Percentiles rank a stretch among this genome's conserved stretches.
phyloP scores from a whole-genome alignment of 2,888 invertebrate genomes.

The Cataglyphis cursor region DNA sequence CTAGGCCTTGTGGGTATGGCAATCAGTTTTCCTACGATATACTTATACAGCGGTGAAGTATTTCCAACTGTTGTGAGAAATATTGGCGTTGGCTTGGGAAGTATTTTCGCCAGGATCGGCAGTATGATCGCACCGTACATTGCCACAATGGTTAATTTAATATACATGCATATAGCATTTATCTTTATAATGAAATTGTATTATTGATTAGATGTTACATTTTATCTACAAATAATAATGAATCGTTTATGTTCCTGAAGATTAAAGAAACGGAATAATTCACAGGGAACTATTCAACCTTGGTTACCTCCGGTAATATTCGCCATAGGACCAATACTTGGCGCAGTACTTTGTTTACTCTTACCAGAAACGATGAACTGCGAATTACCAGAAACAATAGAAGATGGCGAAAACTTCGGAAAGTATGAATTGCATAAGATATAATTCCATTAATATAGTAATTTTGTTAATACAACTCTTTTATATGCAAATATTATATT shows the following conservation, averaged over 20 bases:
- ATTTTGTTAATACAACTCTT: neutral
- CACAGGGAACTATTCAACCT: conserved; percentile 76
- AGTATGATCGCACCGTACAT: conserved; percentile 95
- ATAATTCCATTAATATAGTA: neutral
- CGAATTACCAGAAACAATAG: conserved; percentile 87
- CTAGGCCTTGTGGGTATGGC: conserved; percentile 94
- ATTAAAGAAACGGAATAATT: conserved; percentile 34
- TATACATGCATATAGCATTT: neutral
- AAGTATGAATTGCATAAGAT: conserved; percentile 76
- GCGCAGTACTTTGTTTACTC: conserved; percentile 86
- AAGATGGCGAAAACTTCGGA: conserved; percentile 87
- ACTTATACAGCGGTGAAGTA: conserved; percentile 95
- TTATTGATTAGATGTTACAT: neutral
- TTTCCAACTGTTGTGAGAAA: conserved; percentile 97
- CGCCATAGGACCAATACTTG: conserved; percentile 86
- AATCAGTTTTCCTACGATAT: conserved; percentile 94
- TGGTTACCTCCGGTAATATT: conserved; percentile 87
- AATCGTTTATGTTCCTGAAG: neutral
- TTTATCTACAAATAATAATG: neutral
- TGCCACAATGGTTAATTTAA: conserved; percentile 88
- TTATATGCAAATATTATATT: conserved; percentile 11
- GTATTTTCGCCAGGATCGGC: conserved; percentile 94
- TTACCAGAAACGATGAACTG: conserved; percentile 88
- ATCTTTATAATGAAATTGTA: conserved; percentile 3
- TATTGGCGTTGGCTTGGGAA: conserved; percentile 94